Percentiles rank a stretch among this genome's conserved stretches.
These are phyloP conservation scores for Epizoanthus fatuus DNA, from an alignment of 92 coral and sea anemone genomes.

Conservation along the genomic window DNA sequence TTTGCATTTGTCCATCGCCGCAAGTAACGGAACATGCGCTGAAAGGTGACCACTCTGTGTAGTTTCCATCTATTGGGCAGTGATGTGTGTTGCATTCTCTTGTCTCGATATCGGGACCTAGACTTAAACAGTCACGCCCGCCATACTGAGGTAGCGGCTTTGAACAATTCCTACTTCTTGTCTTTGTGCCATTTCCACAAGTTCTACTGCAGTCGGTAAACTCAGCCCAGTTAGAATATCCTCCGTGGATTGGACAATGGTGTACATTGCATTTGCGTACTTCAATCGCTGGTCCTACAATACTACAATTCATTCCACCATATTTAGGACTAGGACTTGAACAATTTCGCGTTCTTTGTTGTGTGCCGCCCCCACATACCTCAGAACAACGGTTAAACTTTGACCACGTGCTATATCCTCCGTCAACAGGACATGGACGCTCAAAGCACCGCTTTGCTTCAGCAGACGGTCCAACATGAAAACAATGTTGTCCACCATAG, in stretches of 20 bases:
- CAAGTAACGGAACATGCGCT: constrained; percentile 75
- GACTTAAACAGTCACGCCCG: constrained; percentile 64
- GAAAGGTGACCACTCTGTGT: constrained; percentile 77
- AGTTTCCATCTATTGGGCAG: constrained; percentile 91
- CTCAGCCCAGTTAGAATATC: constrained; percentile 72
- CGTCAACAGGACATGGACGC: constrained; percentile 82
- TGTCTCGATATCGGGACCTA: constrained; percentile 72
- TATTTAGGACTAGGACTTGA: constrained; percentile 58
- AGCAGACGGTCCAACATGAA: constrained; percentile 62
- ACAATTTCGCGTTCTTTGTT: constrained; percentile 58
- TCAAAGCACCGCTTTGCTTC: constrained; percentile 69
- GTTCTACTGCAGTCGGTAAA: constrained; percentile 68
- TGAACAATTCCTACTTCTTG: constrained; percentile 69
- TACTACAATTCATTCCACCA: constrained; percentile 60
- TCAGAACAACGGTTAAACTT: constrained; percentile 51
- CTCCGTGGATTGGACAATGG: constrained; percentile 77
- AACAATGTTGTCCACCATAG: constrained; percentile 84
- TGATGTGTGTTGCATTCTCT: constrained; percentile 61
- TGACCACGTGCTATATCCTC: constrained; percentile 65
- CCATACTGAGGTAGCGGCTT: constrained; percentile 69
- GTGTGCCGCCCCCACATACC: constrained; percentile 59
- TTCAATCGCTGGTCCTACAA: constrained; percentile 40
- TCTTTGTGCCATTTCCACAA: constrained; percentile 63
- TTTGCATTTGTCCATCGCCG: constrained; percentile 65
- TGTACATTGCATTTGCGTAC: constrained; percentile 54